Evolutionary conservation across 2,888 invertebrate species (phyloP), one percentile per base, ranked within the genome.

Genomic region (Phengaris alcon): DNA sequence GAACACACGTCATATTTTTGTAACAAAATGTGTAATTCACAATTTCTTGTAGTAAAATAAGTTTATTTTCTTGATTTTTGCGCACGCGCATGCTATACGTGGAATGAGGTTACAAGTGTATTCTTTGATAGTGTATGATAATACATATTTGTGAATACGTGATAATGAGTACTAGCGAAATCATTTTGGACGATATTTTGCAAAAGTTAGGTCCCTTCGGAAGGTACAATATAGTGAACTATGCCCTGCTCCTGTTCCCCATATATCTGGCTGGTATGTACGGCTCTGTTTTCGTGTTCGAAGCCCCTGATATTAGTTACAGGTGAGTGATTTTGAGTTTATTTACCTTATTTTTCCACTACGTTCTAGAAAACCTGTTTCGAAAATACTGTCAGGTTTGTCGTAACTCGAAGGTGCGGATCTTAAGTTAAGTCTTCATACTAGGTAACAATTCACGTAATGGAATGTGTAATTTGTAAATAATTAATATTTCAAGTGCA

Each of bases 211-310:
- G 93, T 7, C 82, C 90, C 3, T 93, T 93, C 78, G 93, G 93
- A 6, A 89, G 80, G 77, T 93, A 88, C 78, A 92, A 93, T 68
- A 81, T 93, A 12, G 80, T 91, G 77, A 93, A 92, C 77, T 93
- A 91, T 86, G 88, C 89, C 0, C 81, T 93, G 13, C 80, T 90
- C 2, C 78, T 93, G 52, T 90, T 91, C 72, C 93, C 93, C 0
- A 90, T 92, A 57, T 91, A 84, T 83, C 86, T 93, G 82, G 90
- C 93, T 79, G 93, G 92, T 82, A 88, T 93, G 87, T 93, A 85
- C 74, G 93, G 90, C 68, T 88, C 90, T 0, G 87, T 89, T 1
- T 93, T 84, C 75, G 87, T 93, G 13, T 93, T 93, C 75, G 93
- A 93, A 81, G 92, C 93, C 0, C 79, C 88, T 0, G 90, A 91